These are phyloP conservation scores for Epistrophe eligans DNA, from an alignment of 2,888 invertebrate species.

Conservation along the genomic window DNA sequence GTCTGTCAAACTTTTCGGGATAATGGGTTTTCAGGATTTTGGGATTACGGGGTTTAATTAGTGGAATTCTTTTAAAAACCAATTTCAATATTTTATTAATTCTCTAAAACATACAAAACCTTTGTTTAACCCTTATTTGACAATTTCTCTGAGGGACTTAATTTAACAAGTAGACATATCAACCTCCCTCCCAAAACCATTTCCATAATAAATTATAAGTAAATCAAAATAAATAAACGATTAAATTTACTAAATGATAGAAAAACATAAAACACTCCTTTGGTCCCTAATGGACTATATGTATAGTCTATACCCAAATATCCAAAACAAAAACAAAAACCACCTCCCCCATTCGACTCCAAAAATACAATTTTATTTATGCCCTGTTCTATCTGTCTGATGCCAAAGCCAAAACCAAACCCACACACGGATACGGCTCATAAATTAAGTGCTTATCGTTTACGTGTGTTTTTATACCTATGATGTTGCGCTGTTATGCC, in stretches of 20 bases:
- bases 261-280: constrained; percentile 35
- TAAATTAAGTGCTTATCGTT: constrained; percentile 60
- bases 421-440: constrained; percentile 46
- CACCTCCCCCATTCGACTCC: constrained; percentile 17
- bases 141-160: constrained; percentile 20
- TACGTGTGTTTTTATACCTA: constrained; percentile 30
- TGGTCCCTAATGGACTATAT: constrained; percentile 10
- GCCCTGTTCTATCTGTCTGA: constrained; percentile 6
- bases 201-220: constrained; percentile 20
- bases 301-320: background rate
- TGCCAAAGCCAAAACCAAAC: constrained; percentile 17
- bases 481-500: background rate
- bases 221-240: constrained; percentile 54
- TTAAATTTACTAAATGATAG: constrained; percentile 41
- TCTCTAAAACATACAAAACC: too few relatives aligned
- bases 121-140: constrained; percentile 20
- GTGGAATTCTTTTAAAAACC: too few relatives aligned
- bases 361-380: constrained; percentile 37
- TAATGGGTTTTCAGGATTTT: too few relatives aligned
- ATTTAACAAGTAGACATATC: too few relatives aligned
- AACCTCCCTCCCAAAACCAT: background rate
- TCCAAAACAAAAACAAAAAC: constrained; percentile 8
- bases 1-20: too few relatives aligned
- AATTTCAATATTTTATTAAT: too few relatives aligned
- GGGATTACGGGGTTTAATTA: too few relatives aligned